phyloP scores from a whole-genome alignment of 2,888 invertebrate genomes.

The Anodontia alba region DNA sequence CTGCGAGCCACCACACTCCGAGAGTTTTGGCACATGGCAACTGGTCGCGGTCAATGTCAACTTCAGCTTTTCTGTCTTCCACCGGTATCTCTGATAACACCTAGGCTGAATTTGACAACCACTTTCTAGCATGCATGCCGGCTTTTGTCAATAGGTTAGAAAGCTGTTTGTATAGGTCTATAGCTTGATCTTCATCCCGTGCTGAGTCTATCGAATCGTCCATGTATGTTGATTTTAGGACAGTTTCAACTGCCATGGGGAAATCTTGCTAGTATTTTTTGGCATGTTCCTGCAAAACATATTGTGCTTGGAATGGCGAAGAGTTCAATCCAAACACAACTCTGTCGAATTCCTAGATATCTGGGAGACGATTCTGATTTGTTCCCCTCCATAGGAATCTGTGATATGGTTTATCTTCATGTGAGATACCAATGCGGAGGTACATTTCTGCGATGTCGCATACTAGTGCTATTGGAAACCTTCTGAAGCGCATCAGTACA shows the following conservation, averaged over 20 bases:
- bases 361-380: slow-evolving; percentile 16
- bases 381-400: slow-evolving; percentile 6
- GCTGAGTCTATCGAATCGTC: slow-evolving; percentile 30
- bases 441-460: slow-evolving; percentile 59
- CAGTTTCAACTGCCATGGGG: slow-evolving; percentile 25
- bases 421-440: slow-evolving; percentile 27
- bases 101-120: slow-evolving; percentile 8
- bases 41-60: not conserved
- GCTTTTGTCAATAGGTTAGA: slow-evolving; percentile 15
- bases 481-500: slow-evolving; percentile 53
- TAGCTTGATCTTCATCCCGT: slow-evolving; percentile 13
- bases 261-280: slow-evolving; percentile 8
- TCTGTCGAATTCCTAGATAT: slow-evolving; percentile 41
- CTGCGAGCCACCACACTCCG: slow-evolving; percentile 2
- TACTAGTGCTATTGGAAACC: slow-evolving; percentile 43
- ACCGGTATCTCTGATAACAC: slow-evolving; percentile 11
- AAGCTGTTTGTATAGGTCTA: slow-evolving; percentile 17
- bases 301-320: slow-evolving; percentile 56
- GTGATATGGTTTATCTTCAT: slow-evolving; percentile 9
- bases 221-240: slow-evolving; percentile 43
- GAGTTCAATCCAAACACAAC: slow-evolving; percentile 60
- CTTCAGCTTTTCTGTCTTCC: not conserved
- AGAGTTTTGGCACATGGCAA: too few relatives aligned
- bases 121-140: not conserved
- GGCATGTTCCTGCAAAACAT: slow-evolving; percentile 54